Base-by-base conservation (phyloP, 2,888 invertebrate species). In the Reticulitermes lucifugus region DNA sequence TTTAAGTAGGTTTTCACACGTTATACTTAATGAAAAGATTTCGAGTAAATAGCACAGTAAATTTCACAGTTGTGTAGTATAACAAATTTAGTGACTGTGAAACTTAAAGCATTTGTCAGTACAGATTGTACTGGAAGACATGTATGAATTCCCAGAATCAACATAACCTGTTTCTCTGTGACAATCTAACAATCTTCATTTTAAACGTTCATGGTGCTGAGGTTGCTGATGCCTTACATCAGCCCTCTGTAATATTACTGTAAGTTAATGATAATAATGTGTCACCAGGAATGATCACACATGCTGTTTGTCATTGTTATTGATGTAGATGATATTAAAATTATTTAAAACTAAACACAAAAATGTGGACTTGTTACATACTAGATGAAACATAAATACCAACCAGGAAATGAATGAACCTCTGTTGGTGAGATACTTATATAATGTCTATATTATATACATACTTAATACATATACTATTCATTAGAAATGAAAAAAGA, bases 291-390 rank as follows among this genome's bases (percentile, higher is more conserved):
- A 79, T 84, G 71, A 84, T 84, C 84, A 86, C 55, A 55, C 55
- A 14, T 80, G 85, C 79, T 85, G 85, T 85, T 86, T 86, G 84
- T 84, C 80, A 86, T 85, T 86, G 86, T 86, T 86, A 85, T 84
- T 83, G 71, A 85, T 70, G 71, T 86, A 85, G 85, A 84, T 83
- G 55, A 77, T 79, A 86, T 70, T 84, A 51, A 77, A 79, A 79
- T 79, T 25, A 79, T 80, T 59, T 80, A 46, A 80, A 60, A 59
- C 12, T 41, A 46, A 65, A 65, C 18, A 65, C n/a, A 81, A 21
- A 83, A 60, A 84, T 65, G 77, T 73, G 35, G 70, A 81, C 65
- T 85, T 85, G 83, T 85, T 85, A 83, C 51, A 70, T 83, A 85
- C n/a, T 81, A 81, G 83, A 79, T 77, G 55, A 71, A 79, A 77